These are phyloP conservation scores for Rhincodon typus DNA, from an alignment of 2,797 vertebrate genomes.

Conservation along the genomic window DNA sequence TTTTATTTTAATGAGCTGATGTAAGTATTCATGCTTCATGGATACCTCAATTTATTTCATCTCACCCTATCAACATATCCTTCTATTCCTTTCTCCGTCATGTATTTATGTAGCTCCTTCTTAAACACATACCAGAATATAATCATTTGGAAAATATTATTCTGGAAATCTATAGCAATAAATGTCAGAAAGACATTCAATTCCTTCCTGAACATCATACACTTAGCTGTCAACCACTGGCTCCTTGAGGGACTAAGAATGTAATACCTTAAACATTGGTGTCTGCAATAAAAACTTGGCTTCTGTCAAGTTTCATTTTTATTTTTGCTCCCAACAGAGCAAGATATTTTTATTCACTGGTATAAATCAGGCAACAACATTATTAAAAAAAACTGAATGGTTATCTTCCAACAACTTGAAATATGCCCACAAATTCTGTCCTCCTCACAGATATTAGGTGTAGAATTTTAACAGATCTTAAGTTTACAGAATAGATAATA, in stretches of 20 bases:
- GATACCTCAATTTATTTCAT: too few species aligned
- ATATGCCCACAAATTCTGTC: not conserved
- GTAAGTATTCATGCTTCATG: too few species aligned
- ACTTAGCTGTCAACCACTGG: not conserved
- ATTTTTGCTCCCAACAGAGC: not conserved
- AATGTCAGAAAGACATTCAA: not conserved
- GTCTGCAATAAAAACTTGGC: not conserved
- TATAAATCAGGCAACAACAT: not conserved
- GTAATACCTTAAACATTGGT: slow-evolving; percentile 11
- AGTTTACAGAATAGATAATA: not conserved
- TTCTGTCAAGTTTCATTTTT: not conserved
- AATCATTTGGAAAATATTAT: slow-evolving; percentile 3
- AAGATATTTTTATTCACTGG: not conserved
- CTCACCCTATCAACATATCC: too few species aligned
- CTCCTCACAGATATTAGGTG: not conserved
- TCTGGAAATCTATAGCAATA: not conserved
- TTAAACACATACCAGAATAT: not conserved
- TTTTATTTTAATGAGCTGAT: not conserved
- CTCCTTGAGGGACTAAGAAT: not conserved
- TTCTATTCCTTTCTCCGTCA: not conserved
- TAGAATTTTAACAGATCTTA: not conserved
- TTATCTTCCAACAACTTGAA: not conserved
- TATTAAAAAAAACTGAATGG: not conserved
- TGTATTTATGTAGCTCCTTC: not conserved
- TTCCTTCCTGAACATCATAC: not conserved